Evolutionary conservation across 2,888 invertebrate genomes (phyloP).

Genomic region (Tenthredo distinguenda): DNA sequence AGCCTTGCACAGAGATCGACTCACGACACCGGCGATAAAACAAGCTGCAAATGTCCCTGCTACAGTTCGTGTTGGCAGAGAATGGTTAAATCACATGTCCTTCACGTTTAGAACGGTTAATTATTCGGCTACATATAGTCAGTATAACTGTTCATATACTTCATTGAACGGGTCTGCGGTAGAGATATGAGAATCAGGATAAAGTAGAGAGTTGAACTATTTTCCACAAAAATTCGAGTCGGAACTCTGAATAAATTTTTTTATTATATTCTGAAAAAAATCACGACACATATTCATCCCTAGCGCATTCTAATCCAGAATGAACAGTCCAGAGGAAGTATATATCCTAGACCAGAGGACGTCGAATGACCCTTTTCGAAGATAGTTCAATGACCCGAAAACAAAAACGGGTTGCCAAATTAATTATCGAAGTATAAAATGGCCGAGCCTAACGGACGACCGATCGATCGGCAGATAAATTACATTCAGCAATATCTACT

Average conservation of each 20-base stretch:
- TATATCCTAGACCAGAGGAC: not conserved
- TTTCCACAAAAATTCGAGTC: not conserved
- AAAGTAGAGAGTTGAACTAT: not conserved
- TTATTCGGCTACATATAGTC: not conserved
- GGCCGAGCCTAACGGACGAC: not conserved
- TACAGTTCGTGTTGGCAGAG: not conserved
- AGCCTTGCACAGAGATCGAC: not conserved
- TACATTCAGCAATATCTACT: not conserved
- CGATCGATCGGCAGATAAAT: slow-evolving; percentile 1
- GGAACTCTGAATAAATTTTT: not conserved
- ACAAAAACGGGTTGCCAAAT: slow-evolving; percentile 9
- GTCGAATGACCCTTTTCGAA: not conserved
- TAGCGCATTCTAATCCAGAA: no score
- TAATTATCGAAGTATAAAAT: slow-evolving; percentile 29
- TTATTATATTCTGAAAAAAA: not conserved
- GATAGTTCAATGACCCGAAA: slow-evolving; percentile 13
- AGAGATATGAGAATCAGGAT: not conserved
- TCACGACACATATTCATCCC: not conserved
- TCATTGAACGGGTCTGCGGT: not conserved
- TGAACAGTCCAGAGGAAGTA: not conserved
- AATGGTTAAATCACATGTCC: slow-evolving; percentile 2
- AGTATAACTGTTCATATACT: not conserved
- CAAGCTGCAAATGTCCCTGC: not conserved
- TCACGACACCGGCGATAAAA: not conserved
- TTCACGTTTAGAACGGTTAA: not conserved